phyloP scores from a whole-genome alignment of 1,140 invertebrate genomes.

The Neodiprion pinetum region DNA sequence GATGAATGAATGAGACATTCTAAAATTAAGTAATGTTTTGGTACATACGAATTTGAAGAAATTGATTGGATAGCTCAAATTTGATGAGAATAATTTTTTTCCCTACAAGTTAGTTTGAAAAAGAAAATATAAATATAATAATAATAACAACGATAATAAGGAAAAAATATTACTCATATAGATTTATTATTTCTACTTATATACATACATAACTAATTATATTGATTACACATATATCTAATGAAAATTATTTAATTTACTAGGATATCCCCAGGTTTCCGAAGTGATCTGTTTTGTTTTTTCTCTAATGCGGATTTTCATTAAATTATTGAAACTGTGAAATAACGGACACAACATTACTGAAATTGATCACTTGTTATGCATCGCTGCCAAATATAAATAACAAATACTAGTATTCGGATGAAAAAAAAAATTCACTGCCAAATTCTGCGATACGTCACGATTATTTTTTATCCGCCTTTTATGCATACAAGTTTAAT shows the following conservation, averaged over 20 bases:
- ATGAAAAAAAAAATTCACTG: not conserved
- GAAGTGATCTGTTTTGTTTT: slow-evolving; percentile 31
- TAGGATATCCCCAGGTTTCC: slow-evolving; percentile 3
- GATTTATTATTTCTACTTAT: slow-evolving; percentile 48
- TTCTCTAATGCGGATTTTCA: too few species aligned
- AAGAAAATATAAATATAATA: too few species aligned
- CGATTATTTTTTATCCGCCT: not conserved
- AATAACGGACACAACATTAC: slow-evolving; percentile 5
- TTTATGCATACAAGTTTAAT: too few species aligned
- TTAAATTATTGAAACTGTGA: slow-evolving; percentile 14
- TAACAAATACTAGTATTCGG: slow-evolving; percentile 32
- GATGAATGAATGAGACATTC: too few species aligned
- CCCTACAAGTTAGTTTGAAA: too few species aligned
- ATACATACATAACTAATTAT: slow-evolving; percentile 25
- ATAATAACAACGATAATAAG: not conserved
- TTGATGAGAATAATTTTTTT: too few species aligned
- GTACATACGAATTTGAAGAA: too few species aligned
- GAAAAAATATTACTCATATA: slow-evolving; percentile 19
- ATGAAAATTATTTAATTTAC: too few species aligned
- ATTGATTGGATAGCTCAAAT: too few species aligned
- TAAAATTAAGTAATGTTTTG: too few species aligned
- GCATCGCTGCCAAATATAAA: slow-evolving; percentile 43
- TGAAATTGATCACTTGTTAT: slow-evolving; percentile 35
- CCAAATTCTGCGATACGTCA: too few species aligned
- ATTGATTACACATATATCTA: slow-evolving; percentile 15